phyloP scores from a whole-genome alignment of 2,888 invertebrate genomes.

The Dromius quadrimaculatus region DNA sequence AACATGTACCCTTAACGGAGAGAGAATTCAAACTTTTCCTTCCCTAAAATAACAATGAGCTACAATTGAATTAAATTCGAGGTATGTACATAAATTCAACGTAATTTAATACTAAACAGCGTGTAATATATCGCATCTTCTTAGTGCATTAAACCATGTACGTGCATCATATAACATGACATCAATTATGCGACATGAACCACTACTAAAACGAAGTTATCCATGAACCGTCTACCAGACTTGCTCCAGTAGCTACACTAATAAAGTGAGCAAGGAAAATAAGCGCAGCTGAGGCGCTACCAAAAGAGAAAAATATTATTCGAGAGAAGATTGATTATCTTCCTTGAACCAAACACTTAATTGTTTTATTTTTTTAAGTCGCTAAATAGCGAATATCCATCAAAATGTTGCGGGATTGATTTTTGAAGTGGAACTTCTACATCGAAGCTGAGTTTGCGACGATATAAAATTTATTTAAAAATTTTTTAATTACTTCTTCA shows the following conservation, averaged over 20 bases:
- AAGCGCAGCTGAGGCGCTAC: not conserved
- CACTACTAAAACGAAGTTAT: constrained; percentile 15
- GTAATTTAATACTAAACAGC: constrained; percentile 10
- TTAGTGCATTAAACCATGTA: constrained; percentile 17
- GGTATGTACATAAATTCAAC: constrained; percentile 18
- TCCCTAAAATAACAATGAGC: not conserved
- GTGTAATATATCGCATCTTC: constrained; percentile 19
- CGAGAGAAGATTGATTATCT: not conserved
- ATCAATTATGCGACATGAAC: constrained; percentile 33
- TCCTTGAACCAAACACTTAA: too few species aligned
- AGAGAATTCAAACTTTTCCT: not conserved
- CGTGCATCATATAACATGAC: constrained; percentile 4
- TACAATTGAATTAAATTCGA: constrained; percentile 1
- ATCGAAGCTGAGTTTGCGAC: too few species aligned
- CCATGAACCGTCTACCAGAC: not conserved
- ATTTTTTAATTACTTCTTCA: too few species aligned
- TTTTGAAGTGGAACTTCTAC: too few species aligned
- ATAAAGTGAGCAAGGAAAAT: not conserved
- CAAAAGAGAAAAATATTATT: not conserved
- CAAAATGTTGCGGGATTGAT: too few species aligned
- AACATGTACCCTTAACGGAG: not conserved
- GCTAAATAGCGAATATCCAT: too few species aligned
- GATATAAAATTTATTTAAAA: too few species aligned
- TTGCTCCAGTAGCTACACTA: not conserved
- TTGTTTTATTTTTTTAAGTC: too few species aligned